These are phyloP conservation scores for Coregonus suidteri DNA, from an alignment of 2,797 vertebrate genomes.

Conservation along the genomic window DNA sequence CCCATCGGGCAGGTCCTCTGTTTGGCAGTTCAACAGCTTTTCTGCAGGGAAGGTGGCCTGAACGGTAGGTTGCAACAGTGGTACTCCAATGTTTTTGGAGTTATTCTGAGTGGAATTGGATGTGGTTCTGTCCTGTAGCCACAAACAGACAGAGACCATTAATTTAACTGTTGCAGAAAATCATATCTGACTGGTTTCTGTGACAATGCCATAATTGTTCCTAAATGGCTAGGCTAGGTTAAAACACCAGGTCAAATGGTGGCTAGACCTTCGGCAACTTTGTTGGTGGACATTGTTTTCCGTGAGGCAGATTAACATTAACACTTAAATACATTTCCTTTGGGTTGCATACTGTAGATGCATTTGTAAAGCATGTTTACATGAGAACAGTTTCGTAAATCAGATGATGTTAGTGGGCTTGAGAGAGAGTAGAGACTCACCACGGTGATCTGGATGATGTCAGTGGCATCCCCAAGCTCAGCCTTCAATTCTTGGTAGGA, in stretches of 20 bases:
- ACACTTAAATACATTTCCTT: not conserved
- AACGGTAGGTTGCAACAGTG: constrained; percentile 27
- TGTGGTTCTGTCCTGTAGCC: constrained; percentile 48
- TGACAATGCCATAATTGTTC: not conserved
- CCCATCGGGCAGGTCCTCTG: constrained; percentile 76
- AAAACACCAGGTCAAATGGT: not conserved
- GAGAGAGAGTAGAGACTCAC: constrained; percentile 69
- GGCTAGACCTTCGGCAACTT: not conserved
- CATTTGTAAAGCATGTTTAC: not conserved
- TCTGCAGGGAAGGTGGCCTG: constrained; percentile 71
- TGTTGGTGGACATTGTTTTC: not conserved
- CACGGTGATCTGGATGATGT: constrained; percentile 69
- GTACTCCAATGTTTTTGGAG: constrained; percentile 11
- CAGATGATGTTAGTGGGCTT: not conserved
- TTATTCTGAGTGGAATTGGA: constrained; percentile 27
- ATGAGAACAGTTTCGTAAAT: not conserved
- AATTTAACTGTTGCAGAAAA: not conserved
- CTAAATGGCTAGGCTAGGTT: not conserved
- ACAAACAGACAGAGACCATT: constrained; percentile 9
- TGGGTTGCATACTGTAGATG: not conserved
- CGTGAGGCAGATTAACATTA: not conserved
- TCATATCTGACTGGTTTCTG: not conserved
- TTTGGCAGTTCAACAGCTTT: constrained; percentile 68
- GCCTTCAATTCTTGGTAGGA: constrained; percentile 78
- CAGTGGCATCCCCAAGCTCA: constrained; percentile 70